These are phyloP conservation scores for Myanophis thanlyinensis DNA, from an alignment of 2,113 vertebrate genomes.

Conservation along the genomic window DNA sequence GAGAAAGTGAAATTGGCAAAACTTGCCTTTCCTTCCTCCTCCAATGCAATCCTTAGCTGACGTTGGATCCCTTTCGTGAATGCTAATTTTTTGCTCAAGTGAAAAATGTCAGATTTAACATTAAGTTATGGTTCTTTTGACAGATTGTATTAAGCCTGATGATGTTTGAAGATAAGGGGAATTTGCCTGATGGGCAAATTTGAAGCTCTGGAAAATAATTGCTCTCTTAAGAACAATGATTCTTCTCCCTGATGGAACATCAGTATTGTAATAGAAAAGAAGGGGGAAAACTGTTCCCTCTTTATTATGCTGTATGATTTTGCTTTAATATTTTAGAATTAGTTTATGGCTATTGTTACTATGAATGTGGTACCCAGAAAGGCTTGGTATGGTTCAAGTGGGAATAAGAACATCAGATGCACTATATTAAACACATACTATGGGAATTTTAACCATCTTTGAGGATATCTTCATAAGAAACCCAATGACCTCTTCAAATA, in stretches of 20 bases:
- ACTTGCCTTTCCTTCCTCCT: neutral
- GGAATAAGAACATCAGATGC: slow-evolving; percentile 28
- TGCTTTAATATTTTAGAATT: slow-evolving; percentile 45
- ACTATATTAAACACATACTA: slow-evolving; percentile 23
- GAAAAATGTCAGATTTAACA: neutral
- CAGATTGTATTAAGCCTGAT: neutral
- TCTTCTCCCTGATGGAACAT: slow-evolving; percentile 14
- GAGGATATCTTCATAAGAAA: slow-evolving; percentile 11
- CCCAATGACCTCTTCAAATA: slow-evolving; percentile 22
- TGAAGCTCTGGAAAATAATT: neutral
- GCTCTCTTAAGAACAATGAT: slow-evolving; percentile 28
- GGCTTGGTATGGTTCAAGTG: slow-evolving; percentile 41
- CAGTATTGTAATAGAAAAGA: slow-evolving; percentile 10
- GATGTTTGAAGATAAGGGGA: neutral
- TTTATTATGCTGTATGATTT: slow-evolving; percentile 20
- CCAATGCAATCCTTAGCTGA: neutral
- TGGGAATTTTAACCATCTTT: slow-evolving; percentile 32
- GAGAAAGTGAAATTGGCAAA: neutral
- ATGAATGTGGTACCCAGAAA: slow-evolving; percentile 30
- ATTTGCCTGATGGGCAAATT: neutral
- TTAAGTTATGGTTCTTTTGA: neutral
- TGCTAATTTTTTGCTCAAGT: neutral
- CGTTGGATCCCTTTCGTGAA: neutral
- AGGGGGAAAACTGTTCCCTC: slow-evolving; percentile 24
- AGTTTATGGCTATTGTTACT: slow-evolving; percentile 21